Evolutionary conservation across 1,140 invertebrate species (phyloP).

Genomic region (Dolichoris vasculosae): DNA sequence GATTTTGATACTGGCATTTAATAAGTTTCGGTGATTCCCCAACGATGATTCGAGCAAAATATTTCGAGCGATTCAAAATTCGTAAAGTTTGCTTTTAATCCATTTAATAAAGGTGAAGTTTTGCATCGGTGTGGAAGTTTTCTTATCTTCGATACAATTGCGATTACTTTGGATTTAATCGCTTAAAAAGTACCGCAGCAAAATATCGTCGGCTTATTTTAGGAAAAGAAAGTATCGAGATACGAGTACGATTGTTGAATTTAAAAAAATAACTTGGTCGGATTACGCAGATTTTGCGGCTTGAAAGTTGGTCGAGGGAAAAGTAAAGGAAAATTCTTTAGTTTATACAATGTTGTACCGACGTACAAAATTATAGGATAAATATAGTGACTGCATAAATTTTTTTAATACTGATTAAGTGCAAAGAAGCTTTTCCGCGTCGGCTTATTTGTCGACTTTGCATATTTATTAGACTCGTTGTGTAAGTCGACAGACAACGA

Average conservation of each 20-base stretch:
- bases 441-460: slow-evolving; percentile 64
- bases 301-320: background rate
- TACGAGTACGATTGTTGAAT: background rate
- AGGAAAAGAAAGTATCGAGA: background rate
- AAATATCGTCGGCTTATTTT: no score
- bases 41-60: no score
- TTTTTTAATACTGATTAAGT: slow-evolving; percentile 45
- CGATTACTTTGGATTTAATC: no score
- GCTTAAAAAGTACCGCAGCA: no score
- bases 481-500: slow-evolving; percentile 61
- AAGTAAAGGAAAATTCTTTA: slow-evolving; percentile 4
- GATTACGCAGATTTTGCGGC: background rate
- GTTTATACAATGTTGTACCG: background rate
- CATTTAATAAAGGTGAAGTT: no score
- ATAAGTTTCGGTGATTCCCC: no score
- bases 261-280: background rate
- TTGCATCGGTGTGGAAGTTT: no score
- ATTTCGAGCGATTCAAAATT: no score
- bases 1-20: background rate
- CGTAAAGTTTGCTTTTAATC: no score
- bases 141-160: no score
- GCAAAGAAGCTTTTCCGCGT: slow-evolving; percentile 51
- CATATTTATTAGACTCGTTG: slow-evolving; percentile 68
- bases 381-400: slow-evolving; percentile 26
- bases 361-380: slow-evolving; percentile 1